These are phyloP conservation scores for Poecilia gillii DNA, from an alignment of 2,797 vertebrate species.

Conservation along the genomic window DNA sequence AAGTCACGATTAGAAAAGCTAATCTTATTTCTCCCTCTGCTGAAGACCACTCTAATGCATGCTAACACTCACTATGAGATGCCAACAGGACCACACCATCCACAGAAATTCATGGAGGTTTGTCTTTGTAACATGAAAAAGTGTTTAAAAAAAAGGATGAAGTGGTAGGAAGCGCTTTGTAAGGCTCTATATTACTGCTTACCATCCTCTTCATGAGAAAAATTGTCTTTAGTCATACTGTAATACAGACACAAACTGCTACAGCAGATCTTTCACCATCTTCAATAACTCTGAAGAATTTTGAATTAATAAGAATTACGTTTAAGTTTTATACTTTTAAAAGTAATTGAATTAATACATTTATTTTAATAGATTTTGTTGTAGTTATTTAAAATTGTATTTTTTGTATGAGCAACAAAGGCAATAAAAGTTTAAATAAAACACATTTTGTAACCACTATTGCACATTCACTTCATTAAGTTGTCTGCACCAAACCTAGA, in stretches of 20 bases:
- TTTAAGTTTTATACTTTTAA: no score
- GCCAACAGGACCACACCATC: background rate
- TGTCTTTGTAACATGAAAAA: background rate
- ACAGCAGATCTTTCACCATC: no score
- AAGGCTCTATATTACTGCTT: background rate
- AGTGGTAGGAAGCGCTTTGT: background rate
- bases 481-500: background rate
- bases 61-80: background rate
- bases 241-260: no score
- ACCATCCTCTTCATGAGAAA: no score
- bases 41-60: background rate
- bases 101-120: background rate
- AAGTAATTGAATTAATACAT: background rate
- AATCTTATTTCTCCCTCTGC: background rate
- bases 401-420: background rate
- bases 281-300: no score
- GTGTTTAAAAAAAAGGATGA: background rate
- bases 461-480: background rate
- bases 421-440: background rate
- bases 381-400: background rate
- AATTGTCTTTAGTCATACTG: no score
- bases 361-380: background rate
- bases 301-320: no score
- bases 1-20: background rate
- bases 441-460: background rate